Evolutionary conservation across 2,113 vertebrate species (phyloP), one percentile per base, ranked within the genome.

Genomic region (Syrrhaptes paradoxus): DNA sequence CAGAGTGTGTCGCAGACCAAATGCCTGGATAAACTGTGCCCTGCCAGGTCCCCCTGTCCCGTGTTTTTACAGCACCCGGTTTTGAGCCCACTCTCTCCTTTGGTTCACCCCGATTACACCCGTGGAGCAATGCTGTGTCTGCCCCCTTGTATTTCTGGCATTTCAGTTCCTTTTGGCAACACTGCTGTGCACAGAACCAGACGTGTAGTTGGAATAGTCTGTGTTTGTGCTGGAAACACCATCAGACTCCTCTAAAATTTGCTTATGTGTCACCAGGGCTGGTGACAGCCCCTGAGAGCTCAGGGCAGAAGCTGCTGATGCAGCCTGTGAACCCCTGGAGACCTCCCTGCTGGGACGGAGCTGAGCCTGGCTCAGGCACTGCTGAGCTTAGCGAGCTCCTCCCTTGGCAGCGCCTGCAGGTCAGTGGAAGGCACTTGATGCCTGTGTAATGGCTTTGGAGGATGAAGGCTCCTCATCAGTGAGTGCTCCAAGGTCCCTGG

Each of bases 351-450:
- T 32, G 57, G 85, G 38, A 13, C 19, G 14, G 10, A 51, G 74
- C 75, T 22, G 71, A 31, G 41, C 74, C 66, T 2, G 1, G 5
- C 43, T 13, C 1, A 2, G 67, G 85, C 76, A 17, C 57, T 19
- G 67, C 83, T 67, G 87, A 52, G 46, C 6, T 83, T 32, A 19
- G 49, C 2, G 6, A 76, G 80, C 55, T 77, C 63, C 71, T 86
- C 80, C 61, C 59, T 24, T 13, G 63, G 51, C 87, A 74, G 68
- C 6, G 1, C 48, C 43, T 59, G 32, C 57, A 32, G 74, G 10
- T 93, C 85, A 91, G 85, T 5, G 46, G 29, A 54, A 94, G 87
- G 87, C 91, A 73, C 89, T 96, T 66, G 93, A 95, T 89, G 89
- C 66, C 91, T 79, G 26, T 49, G 0, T 55, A 70, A 68, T 73